These are phyloP conservation scores for Drosophila barbarae DNA, from an alignment of 2,888 invertebrate genomes.

Conservation along the genomic window DNA sequence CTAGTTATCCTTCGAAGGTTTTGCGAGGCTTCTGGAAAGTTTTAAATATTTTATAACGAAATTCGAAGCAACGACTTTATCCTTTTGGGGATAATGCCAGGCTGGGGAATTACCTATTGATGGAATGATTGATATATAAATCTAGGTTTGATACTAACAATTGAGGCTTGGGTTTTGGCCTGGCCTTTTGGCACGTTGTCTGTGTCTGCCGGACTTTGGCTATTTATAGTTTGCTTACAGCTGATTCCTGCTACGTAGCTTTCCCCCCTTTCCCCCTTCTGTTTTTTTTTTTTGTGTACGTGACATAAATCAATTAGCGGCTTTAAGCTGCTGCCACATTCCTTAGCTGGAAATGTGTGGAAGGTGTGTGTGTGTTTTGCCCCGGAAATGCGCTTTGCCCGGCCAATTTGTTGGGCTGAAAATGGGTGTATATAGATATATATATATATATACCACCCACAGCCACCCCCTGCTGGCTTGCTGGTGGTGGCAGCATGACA, in stretches of 20 bases:
- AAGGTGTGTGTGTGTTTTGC: constrained; percentile 8
- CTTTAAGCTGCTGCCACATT: constrained; percentile 63
- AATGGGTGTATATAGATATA: neutral
- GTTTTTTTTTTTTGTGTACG: constrained; percentile 41
- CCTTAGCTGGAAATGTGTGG: constrained; percentile 17
- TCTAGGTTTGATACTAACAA: neutral
- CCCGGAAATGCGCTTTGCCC: constrained; percentile 66
- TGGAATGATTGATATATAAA: neutral
- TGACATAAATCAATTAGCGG: constrained; percentile 71
- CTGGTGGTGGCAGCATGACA: constrained; percentile 12
- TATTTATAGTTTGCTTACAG: constrained; percentile 45
- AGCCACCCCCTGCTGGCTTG: neutral
- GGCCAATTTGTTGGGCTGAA: constrained; percentile 35
- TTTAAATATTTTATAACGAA: neutral
- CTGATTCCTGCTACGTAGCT: neutral
- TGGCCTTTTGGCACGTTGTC: constrained; percentile 48
- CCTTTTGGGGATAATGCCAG: neutral
- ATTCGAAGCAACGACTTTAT: neutral
- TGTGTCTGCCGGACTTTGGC: constrained; percentile 45
- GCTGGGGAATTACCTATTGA: neutral
- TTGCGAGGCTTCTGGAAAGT: neutral
- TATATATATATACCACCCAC: neutral
- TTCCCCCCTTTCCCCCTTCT: neutral
- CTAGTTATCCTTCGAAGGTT: neutral
- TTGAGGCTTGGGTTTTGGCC: neutral